Conservation (phyloP, 2,797 vertebrate species). For the Discoglossus pictus region DNA sequence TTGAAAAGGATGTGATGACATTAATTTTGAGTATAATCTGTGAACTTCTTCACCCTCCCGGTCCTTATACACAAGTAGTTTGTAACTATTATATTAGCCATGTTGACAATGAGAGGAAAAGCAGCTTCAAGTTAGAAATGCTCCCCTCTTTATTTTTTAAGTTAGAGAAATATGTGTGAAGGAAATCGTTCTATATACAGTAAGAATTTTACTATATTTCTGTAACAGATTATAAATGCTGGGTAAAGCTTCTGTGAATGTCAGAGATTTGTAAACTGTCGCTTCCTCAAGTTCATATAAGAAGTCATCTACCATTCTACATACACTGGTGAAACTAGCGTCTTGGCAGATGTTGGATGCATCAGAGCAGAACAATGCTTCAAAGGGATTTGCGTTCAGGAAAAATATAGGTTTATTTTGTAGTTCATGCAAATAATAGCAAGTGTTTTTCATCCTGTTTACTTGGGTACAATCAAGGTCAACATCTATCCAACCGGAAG, state of each 20-base stretch:
- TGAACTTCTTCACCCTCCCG: slow-evolving; percentile 4
- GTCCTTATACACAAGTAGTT: slow-evolving; percentile 16
- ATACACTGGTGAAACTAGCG: not conserved
- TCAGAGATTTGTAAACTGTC: not conserved
- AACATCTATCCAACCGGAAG: not conserved
- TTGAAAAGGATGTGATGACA: no score
- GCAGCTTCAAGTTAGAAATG: not conserved
- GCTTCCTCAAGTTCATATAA: not conserved
- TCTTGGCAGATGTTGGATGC: slow-evolving; percentile 21
- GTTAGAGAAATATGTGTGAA: not conserved
- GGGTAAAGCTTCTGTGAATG: not conserved
- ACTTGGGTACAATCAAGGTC: slow-evolving; percentile 9
- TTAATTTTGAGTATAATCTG: no score
- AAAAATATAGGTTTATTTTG: slow-evolving; percentile 31
- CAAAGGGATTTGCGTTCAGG: slow-evolving; percentile 33
- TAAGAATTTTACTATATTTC: not conserved
- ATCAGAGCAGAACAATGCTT: slow-evolving; percentile 36
- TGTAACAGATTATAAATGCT: not conserved
- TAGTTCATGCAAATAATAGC: slow-evolving; percentile 33
- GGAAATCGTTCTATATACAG: slow-evolving; percentile 18
- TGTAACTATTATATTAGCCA: slow-evolving; percentile 15
- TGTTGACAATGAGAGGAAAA: slow-evolving; percentile 44
- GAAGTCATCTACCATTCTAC: no score
- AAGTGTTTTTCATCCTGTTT: slow-evolving; percentile 44
- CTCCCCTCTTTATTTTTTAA: not conserved